These are phyloP conservation scores for Pogona vitticeps DNA, from an alignment of 2,113 vertebrate species.

Conservation along the genomic window DNA sequence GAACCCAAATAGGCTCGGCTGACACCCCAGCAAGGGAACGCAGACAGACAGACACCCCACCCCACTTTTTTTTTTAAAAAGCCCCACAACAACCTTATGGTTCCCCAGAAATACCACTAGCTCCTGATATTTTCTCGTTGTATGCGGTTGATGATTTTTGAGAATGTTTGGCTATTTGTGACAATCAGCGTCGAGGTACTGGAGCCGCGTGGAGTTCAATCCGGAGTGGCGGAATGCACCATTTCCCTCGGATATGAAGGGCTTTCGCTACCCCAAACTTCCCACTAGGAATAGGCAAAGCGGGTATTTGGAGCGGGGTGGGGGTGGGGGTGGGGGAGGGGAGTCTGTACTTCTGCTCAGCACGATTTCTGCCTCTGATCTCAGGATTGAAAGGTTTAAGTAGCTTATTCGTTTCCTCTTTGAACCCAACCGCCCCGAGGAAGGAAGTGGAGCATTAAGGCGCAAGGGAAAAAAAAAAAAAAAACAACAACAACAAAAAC, in stretches of 20 bases:
- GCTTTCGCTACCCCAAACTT: not conserved
- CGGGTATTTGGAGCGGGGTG: not conserved
- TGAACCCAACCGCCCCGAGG: not conserved
- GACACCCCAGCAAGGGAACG: not conserved
- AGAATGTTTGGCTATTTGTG: not conserved
- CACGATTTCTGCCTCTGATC: not conserved
- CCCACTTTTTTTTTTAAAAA: not conserved
- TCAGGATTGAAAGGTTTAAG: not conserved
- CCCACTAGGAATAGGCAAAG: not conserved
- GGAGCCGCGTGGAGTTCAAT: slow-evolving; percentile 13
- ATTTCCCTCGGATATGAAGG: not conserved
- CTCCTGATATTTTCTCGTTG: not conserved
- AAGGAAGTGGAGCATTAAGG: not conserved
- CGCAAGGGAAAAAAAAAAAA: not conserved
- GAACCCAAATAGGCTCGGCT: not conserved
- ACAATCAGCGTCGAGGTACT: slow-evolving; percentile 27
- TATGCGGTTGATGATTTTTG: too few species aligned
- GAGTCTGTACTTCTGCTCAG: too few species aligned
- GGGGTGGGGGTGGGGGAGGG: too few species aligned
- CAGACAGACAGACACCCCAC: too few species aligned
- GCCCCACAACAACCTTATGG: not conserved
- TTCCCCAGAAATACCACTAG: not conserved
- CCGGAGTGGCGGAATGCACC: not conserved
- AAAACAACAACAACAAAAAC: too few species aligned
- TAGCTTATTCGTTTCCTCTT: not conserved